Conservation (phyloP, 2,113 vertebrate genomes). For the Numida meleagris region DNA sequence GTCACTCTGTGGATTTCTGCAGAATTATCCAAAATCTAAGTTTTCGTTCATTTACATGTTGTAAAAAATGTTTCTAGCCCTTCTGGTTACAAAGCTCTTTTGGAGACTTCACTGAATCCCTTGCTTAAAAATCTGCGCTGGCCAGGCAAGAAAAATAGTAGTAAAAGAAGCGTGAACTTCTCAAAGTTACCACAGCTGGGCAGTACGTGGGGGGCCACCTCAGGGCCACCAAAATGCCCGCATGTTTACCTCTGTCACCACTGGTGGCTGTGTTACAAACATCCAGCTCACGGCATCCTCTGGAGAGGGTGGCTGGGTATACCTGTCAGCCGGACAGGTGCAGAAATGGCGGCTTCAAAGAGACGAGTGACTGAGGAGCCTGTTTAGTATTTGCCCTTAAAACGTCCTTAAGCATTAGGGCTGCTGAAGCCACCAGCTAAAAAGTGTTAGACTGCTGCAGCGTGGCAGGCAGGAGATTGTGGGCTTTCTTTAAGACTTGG, state of each 20-base stretch:
- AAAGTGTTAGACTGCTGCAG: constrained; percentile 31
- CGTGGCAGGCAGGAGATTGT: constrained; percentile 44
- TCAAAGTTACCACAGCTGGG: constrained; percentile 62
- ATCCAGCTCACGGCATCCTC: neutral
- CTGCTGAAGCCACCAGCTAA: constrained; percentile 54
- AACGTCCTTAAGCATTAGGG: constrained; percentile 17
- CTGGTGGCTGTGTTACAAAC: constrained; percentile 57
- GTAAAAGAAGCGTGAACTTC: constrained; percentile 52
- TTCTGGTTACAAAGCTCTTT: constrained; percentile 69
- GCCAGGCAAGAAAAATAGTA: constrained; percentile 62
- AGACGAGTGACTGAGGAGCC: constrained; percentile 34
- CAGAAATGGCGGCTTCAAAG: constrained; percentile 60
- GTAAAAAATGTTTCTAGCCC: constrained; percentile 64
- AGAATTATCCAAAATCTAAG: constrained; percentile 53
- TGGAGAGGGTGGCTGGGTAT: constrained; percentile 47
- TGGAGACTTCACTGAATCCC: constrained; percentile 48
- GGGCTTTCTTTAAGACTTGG: constrained; percentile 68
- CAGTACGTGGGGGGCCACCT: constrained; percentile 24
- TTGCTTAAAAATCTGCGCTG: constrained; percentile 62
- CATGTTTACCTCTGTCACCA: constrained; percentile 59
- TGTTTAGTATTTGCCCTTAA: constrained; percentile 68
- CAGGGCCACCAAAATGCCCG: neutral
- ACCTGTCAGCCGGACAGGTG: constrained; percentile 69
- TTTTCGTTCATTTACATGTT: neutral
- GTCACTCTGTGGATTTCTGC: constrained; percentile 64